Conservation (phyloP, 92 coral and sea anemone genomes). For the Porites divaricata region DNA sequence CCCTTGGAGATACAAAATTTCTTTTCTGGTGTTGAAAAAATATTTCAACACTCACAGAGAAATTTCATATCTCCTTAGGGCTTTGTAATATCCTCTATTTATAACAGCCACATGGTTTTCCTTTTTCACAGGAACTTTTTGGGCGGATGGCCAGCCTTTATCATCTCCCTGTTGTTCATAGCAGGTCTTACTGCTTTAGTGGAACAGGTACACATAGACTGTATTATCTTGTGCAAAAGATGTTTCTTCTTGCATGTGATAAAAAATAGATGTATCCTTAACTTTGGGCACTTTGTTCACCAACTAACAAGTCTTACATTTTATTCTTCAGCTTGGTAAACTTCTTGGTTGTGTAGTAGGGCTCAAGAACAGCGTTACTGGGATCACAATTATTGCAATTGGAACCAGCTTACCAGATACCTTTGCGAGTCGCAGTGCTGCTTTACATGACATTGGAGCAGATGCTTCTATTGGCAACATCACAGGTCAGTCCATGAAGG, state of each 20-base stretch:
- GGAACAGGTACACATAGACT: slow-evolving; percentile 65
- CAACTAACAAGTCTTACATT: neutral
- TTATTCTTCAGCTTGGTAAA: slow-evolving; percentile 73
- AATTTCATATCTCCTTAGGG: too few species aligned
- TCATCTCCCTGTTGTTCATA: slow-evolving; percentile 69
- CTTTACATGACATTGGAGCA: slow-evolving; percentile 86
- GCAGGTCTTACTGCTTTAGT: slow-evolving; percentile 86
- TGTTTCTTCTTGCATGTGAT: neutral
- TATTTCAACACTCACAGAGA: too few species aligned
- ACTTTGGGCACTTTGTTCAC: neutral
- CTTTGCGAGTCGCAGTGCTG: slow-evolving; percentile 90
- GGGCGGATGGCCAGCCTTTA: slow-evolving; percentile 89
- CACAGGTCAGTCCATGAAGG: slow-evolving; percentile 60
- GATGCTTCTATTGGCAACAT: slow-evolving; percentile 93
- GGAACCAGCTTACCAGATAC: slow-evolving; percentile 95
- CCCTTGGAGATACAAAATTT: too few species aligned
- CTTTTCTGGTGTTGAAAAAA: too few species aligned
- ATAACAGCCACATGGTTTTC: neutral
- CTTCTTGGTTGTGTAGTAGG: slow-evolving; percentile 86
- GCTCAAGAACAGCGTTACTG: slow-evolving; percentile 85
- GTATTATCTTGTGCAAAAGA: neutral
- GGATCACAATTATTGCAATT: slow-evolving; percentile 88
- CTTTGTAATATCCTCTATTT: too few species aligned
- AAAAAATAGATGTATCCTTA: too few species aligned
- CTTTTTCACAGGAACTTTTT: slow-evolving; percentile 52